Evolutionary conservation across 2,113 vertebrate genomes (phyloP), one percentile per base, ranked within the genome.

Genomic region (Laticauda colubrina): DNA sequence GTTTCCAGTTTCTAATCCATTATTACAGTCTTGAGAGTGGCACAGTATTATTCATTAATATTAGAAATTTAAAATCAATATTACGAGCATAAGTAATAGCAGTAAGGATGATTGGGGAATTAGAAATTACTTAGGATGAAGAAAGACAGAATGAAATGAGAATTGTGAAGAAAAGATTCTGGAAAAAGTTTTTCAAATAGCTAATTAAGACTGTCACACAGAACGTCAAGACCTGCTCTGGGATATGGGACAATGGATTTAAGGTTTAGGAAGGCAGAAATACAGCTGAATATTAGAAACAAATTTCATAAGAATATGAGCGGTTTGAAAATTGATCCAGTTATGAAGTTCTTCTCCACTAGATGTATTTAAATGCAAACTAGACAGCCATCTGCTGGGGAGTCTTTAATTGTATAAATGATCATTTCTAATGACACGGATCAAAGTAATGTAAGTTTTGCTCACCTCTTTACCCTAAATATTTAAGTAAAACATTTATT

Each of bases 401-500:
- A 81, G 39, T 26, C 15, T 10, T 59, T 90, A 90, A 57, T 91
- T 29, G 39, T 86, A 39, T 75, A 39, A 18, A 75, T 34, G 64
- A n/a, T 15, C n/a, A 75, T 75, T 75, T 75, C 69, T 75, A 20
- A 81, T 81, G 69, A 7, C 34, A 81, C 2, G 0, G 15, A 81
- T 81, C 34, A 39, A 81, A 39, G 34, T 39, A 39, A 81, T 39
- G 15, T 92, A 64, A 94, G 91, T 90, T 91, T 93, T 94, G 55
- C 93, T 91, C 87, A 91, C 81, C 0, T 0, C 3, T 43, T 85
- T 6, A 48, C 18, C 34, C 51, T 81, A 75, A 11, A 15, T 6
- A 3, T 85, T 85, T 9, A 81, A n/a, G 21, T 53, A 75, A 90
- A 53, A 43, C 18, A 14, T 18, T 90, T 39, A 5, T 2, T 15